Base-by-base conservation (phyloP, 2,113 vertebrate species). In the Trematocara stigmaticum region DNA sequence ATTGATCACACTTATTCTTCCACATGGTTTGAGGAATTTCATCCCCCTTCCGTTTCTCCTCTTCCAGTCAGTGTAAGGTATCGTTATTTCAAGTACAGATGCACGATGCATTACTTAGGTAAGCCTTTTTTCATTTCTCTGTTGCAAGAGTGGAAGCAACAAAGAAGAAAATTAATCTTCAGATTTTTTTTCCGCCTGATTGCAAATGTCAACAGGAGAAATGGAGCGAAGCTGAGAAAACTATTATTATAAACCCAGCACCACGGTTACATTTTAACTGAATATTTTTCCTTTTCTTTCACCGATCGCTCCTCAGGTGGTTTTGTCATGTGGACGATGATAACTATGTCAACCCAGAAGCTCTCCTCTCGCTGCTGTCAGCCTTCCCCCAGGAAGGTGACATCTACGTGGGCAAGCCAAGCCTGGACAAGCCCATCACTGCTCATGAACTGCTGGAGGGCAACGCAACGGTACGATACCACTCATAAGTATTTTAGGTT, bases 281-380 rank as follows among this genome's bases (percentile, higher is more conserved):
- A 16, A 35, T 52, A 59, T 47, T 45, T 53, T 52, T 42, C 6
- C 18, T 84, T 76, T 82, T 59, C 16, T 34, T 79, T 10, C 29
- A n/a, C 84, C 5, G 31, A 59, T 53, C 76, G 13, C 31, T 79
- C 18, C 18, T 81, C 83, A 95, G 88, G 90, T 99, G 98, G 98
- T 97, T 99, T 92, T 99, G 98, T 84, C 98, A 99, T 2, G 96
- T 99, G 78, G 98, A 99, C 9, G 98, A 99, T 0, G 98, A 99
- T 83, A 99, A 99, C 94, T 99, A 98, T 3, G 78, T 99, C 86
- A 98, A 98, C 89, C 95, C 96, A 2, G 64, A 8, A 18, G 96
- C 96, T 0, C 96, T 99, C 76, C 91, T 98, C 42, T 92, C 93
- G 74, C 93, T 98, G 84, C 96, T 99, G 74, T 95, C 91, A 0